Evolutionary conservation across 2,797 vertebrate genomes (phyloP), one percentile per base, ranked within the genome.

Genomic region (Brachymystax lenok): DNA sequence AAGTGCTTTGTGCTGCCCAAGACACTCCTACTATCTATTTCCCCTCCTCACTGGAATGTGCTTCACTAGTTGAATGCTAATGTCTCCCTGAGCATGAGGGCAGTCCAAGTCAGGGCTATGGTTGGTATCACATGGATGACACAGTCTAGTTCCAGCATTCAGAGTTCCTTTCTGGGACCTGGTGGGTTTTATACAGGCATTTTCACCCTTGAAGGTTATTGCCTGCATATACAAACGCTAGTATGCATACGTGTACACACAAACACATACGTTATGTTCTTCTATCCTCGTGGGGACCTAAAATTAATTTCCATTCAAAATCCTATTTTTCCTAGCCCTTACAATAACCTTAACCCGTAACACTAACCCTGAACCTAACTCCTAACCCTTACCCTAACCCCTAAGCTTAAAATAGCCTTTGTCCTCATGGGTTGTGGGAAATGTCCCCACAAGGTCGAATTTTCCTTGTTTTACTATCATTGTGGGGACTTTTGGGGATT

Each of bases 41-140:
- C 8, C 52, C 51, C 7, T 56, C 59, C 69, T 1, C 59, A 61
- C 10, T 69, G 64, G 67, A 75, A 71, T 68, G 67, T 61, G 75
- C 28, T 16, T 12, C 73, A 46, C 61, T 40, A 63, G 7, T 46
- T 27, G 7, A 27, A 59, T 68, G 14, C 28, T 13, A 17, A 33
- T 67, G 3, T 59, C 30, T 68, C n/a, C 27, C 3, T 70, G 46
- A 51, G 24, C 7, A 3, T 71, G 40, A 46, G 69, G 69, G 7
- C 67, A 35, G n/a, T n/a, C 35, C 5, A 12, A 40, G 16, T 46
- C 68, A 10, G 35, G 19, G 8, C n/a, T n/a, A 17, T n/a, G 28
- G 19, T n/a, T 69, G 3, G 3, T 69, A 8, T 69, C 67, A 30
- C 67, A 69, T 8, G 17, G 33, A 69, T 35, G 14, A 40, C 7